Percentiles rank a stretch among this genome's conserved stretches.
Evolutionary conservation across 2,888 invertebrate genomes (phyloP).

Genomic region (Metacarcinus magister): DNA sequence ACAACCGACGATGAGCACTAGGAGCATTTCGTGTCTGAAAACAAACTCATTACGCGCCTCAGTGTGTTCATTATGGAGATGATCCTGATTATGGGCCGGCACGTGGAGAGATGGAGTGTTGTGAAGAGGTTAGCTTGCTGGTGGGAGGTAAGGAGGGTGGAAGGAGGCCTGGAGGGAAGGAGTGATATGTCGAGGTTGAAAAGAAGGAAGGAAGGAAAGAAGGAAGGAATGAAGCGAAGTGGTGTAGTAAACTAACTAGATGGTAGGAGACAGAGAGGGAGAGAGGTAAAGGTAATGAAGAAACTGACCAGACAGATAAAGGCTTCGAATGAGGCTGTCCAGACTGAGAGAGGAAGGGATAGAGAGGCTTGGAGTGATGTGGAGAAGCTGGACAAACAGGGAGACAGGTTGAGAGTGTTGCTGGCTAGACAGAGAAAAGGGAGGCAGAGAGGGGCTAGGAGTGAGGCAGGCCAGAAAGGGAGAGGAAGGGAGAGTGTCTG

Average conservation of each 20-base stretch:
- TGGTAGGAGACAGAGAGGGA: too few species aligned
- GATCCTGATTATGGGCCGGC: not conserved
- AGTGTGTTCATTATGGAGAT: not conserved
- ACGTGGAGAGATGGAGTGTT: not conserved
- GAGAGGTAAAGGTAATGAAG: too few species aligned
- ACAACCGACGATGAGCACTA: not conserved
- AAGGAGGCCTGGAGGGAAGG: not conserved
- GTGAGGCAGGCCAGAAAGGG: not conserved
- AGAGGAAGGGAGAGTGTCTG: not conserved
- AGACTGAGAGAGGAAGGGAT: not conserved
- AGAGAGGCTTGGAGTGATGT: not conserved
- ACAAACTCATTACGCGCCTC: not conserved
- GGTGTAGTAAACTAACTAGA: not conserved
- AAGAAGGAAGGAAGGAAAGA: not conserved
- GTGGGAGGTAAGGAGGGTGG: not conserved
- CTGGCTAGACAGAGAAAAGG: not conserved
- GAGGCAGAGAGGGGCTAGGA: not conserved
- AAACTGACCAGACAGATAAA: not conserved
- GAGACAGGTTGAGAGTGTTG: not conserved
- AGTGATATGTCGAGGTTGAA: too few species aligned
- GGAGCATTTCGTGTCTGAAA: not conserved
- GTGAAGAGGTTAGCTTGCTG: not conserved
- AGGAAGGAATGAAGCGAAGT: not conserved
- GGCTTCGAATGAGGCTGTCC: not conserved
- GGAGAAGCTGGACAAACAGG: not conserved